A percentile compares a stretch with the other conserved stretches of the same genome.
Evolutionary conservation across 2,888 invertebrate genomes (phyloP).

Genomic region (Papilio demoleus): DNA sequence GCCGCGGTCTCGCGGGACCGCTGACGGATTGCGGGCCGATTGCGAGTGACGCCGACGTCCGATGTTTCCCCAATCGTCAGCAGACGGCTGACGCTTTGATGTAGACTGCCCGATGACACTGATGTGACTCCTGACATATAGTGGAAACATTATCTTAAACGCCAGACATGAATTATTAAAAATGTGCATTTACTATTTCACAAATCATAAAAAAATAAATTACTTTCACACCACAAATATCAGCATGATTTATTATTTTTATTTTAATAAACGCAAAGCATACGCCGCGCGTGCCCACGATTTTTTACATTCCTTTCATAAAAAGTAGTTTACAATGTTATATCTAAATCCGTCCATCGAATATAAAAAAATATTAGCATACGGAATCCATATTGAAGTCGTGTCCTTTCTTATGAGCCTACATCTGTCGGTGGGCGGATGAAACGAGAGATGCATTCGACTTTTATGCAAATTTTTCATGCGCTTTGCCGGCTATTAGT

Average conservation of each 20-base stretch:
- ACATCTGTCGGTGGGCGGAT: conserved; percentile 75
- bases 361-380: conserved; percentile 70
- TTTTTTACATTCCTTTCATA: conserved; percentile 59
- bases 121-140: conserved; percentile 19
- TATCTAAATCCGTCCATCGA: conserved; percentile 50
- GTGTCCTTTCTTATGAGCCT: conserved; percentile 51
- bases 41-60: conserved; percentile 37
- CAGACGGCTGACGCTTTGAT: conserved; percentile 21
- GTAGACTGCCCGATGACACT: conserved; percentile 16
- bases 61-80: conserved; percentile 36
- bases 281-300: conserved; percentile 69
- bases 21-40: conserved; percentile 42
- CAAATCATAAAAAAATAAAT: conserved; percentile 11
- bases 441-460: conserved; percentile 58
- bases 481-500: conserved; percentile 57
- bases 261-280: conserved; percentile 35
- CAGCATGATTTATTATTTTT: conserved; percentile 44
- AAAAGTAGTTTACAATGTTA: conserved; percentile 62
- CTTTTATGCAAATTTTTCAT: conserved; percentile 74
- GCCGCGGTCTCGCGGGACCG: conserved; percentile 59
- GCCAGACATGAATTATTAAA: not conserved
- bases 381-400: conserved; percentile 63
- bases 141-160: conserved; percentile 17
- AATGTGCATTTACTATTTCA: conserved; percentile 9
- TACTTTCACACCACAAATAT: conserved; percentile 43